Evolutionary conservation across 2,113 vertebrate genomes (phyloP).

Genomic region (Nibea albiflora): DNA sequence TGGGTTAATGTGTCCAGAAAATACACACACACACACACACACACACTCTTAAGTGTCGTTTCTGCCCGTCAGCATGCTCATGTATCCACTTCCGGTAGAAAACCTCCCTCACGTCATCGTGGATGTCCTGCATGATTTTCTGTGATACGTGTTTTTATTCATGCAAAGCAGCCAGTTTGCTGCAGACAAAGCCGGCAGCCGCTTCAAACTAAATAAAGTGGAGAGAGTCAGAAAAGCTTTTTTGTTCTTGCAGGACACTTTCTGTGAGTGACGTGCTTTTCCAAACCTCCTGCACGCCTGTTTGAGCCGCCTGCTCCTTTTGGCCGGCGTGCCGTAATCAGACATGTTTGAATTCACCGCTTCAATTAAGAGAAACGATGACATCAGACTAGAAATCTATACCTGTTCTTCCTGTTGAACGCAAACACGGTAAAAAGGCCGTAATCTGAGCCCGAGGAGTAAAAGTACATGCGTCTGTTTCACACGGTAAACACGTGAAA

Average conservation of each 20-base stretch:
- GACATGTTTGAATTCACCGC: background rate
- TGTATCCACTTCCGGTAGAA: conserved; percentile 31
- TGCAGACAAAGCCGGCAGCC: conserved; percentile 1
- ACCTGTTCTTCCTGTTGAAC: conserved; percentile 28
- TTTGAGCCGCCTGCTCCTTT: background rate
- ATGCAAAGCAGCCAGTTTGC: conserved; percentile 17
- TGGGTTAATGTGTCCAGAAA: conserved; percentile 52
- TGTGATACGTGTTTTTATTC: conserved; percentile 23
- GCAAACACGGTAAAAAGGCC: conserved; percentile 35
- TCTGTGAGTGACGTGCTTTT: conserved; percentile 1
- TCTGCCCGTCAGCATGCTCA: conserved; percentile 5
- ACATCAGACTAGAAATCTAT: conserved; percentile 49
- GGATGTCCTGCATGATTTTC: conserved; percentile 45
- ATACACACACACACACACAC: conserved; percentile 22
- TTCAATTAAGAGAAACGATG: conserved; percentile 21
- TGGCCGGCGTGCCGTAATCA: background rate
- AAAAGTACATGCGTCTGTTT: conserved; percentile 49
- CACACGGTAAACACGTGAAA: conserved; percentile 65
- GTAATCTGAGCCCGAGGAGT: conserved; percentile 48
- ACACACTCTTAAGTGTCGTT: conserved; percentile 28
- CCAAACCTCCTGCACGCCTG: background rate
- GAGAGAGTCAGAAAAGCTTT: background rate
- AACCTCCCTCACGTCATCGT: conserved; percentile 33
- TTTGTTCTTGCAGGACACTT: conserved; percentile 2
- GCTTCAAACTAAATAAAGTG: conserved; percentile 13